A percentile compares a stretch with the other conserved stretches of the same genome.
Conservation (phyloP, 2,888 invertebrate species). For the Unio pictorum region DNA sequence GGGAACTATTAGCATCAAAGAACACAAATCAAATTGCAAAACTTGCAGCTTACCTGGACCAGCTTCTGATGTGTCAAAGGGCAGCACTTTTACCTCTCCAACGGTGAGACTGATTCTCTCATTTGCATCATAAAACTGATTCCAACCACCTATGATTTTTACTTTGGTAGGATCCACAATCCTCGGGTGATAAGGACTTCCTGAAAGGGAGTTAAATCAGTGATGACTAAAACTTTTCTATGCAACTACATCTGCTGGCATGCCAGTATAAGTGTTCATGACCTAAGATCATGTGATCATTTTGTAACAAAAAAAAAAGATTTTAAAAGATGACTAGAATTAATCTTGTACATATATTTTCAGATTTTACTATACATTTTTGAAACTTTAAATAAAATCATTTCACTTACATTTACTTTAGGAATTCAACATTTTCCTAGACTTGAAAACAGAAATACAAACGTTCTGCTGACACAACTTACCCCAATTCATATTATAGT, state of each 20-base stretch:
- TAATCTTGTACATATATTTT: no score
- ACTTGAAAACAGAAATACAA: no score
- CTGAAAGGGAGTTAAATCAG: conserved; percentile 71
- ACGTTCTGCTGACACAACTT: no score
- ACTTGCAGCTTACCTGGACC: conserved; percentile 78
- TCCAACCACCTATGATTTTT: conserved; percentile 89
- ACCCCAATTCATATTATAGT: no score
- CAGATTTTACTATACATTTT: no score
- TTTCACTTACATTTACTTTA: no score
- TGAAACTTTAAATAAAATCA: no score
- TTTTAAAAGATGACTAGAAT: no score
- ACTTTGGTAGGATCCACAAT: conserved; percentile 83
- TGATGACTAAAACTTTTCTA: not conserved
- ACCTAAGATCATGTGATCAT: no score
- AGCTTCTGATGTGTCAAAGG: conserved; percentile 90
- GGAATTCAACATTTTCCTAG: no score
- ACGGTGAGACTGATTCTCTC: conserved; percentile 73
- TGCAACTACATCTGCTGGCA: not conserved
- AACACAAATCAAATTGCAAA: not conserved
- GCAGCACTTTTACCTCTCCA: conserved; percentile 76
- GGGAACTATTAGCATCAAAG: not conserved
- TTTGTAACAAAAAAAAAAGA: no score
- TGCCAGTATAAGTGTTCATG: no score
- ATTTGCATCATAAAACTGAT: conserved; percentile 82
- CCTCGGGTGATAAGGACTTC: conserved; percentile 88